These are phyloP conservation scores for Pterobdella sp. DNA, from an alignment of 2,888 invertebrate species.

Conservation along the genomic window DNA sequence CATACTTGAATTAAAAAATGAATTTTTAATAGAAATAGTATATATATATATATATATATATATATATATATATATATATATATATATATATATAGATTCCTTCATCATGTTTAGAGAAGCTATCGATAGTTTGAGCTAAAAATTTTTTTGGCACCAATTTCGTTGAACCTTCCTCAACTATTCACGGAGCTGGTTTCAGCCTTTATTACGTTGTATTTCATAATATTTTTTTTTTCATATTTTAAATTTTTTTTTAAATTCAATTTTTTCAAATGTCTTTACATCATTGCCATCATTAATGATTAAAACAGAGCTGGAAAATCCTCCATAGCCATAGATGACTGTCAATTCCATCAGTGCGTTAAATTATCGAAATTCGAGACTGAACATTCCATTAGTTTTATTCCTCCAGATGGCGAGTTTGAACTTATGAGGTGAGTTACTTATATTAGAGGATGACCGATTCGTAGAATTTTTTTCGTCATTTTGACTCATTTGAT, in stretches of 20 bases:
- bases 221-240: not conserved
- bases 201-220: not conserved
- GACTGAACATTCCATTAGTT: conserved; percentile 98
- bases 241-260: not conserved
- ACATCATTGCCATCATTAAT: not conserved
- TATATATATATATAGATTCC: no score
- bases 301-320: conserved; percentile 34
- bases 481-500: no score
- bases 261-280: not conserved
- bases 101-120: no score
- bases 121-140: no score
- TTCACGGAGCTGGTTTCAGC: not conserved
- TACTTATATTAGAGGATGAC: no score
- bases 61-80: no score
- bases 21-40: no score
- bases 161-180: no score
- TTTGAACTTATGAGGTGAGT: conserved; percentile 91
- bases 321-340: conserved; percentile 72
- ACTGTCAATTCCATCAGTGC: conserved; percentile 99
- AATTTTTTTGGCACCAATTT: no score
- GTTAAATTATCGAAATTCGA: conserved; percentile 99
- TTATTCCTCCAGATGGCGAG: conserved; percentile 99
- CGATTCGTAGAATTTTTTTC: no score
- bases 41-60: no score
- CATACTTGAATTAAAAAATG: no score